Evolutionary conservation across 2,888 invertebrate species (phyloP).

Genomic region (Dromius quadrimaculatus): DNA sequence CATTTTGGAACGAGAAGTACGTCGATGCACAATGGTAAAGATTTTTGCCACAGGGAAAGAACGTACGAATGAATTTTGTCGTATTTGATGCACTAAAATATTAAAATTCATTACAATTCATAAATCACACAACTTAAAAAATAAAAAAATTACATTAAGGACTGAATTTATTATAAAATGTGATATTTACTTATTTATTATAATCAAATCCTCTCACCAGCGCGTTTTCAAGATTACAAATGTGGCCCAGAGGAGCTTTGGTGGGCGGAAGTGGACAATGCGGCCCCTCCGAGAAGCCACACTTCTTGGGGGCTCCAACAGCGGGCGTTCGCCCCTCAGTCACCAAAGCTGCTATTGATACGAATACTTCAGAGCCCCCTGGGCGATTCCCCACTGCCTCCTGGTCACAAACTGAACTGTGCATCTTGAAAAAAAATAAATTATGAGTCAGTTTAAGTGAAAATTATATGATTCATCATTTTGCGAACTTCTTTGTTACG

Average conservation of each 20-base stretch:
- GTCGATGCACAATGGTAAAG: conserved; percentile 83
- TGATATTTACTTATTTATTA: conserved; percentile 39
- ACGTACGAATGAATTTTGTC: conserved; percentile 70
- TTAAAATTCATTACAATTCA: background rate
- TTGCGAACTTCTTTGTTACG: too few relatives aligned
- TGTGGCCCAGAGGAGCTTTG: conserved; percentile 66
- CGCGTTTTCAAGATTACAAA: conserved; percentile 68
- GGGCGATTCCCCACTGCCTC: conserved; percentile 55
- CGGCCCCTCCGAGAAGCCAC: conserved; percentile 78
- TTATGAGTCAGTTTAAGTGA: conserved; percentile 30
- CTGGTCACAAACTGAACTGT: conserved; percentile 63
- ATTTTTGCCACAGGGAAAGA: conserved; percentile 76
- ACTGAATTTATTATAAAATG: conserved; percentile 29
- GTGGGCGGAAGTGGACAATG: conserved; percentile 72
- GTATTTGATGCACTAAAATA: conserved; percentile 70
- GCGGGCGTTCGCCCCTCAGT: conserved; percentile 64
- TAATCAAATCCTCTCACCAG: conserved; percentile 63
- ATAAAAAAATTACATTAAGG: background rate
- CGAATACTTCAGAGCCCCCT: conserved; percentile 63
- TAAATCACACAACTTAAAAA: conserved; percentile 1
- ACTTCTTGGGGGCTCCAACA: conserved; percentile 60
- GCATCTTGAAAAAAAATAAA: conserved; percentile 63
- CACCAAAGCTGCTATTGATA: conserved; percentile 64
- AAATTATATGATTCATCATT: conserved; percentile 36
- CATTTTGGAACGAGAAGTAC: conserved; percentile 83